A percentile compares a stretch with the other conserved stretches of the same genome.
These are phyloP conservation scores for Scophthalmus maximus DNA, from an alignment of 2,113 vertebrate species.

Conservation along the genomic window DNA sequence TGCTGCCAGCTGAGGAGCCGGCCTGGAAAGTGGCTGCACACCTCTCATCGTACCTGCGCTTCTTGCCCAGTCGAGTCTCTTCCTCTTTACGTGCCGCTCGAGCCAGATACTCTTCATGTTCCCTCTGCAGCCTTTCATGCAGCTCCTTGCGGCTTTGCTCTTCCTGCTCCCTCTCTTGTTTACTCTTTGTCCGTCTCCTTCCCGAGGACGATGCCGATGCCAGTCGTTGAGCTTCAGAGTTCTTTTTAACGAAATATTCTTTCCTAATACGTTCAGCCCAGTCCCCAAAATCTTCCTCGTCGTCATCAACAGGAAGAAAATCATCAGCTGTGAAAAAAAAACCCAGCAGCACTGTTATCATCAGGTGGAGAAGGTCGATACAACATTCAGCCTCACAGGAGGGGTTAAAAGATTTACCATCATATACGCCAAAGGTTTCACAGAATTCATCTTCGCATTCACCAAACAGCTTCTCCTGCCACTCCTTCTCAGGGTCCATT, in stretches of 20 bases:
- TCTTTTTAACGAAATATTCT: conserved; percentile 84
- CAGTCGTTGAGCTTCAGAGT: conserved; percentile 57
- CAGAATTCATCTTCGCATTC: conserved; percentile 89
- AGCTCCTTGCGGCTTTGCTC: conserved; percentile 60
- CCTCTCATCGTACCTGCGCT: conserved; percentile 75
- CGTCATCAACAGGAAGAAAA: conserved; percentile 73
- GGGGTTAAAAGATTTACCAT: conserved; percentile 76
- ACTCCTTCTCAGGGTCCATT: conserved; percentile 75
- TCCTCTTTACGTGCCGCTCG: conserved; percentile 79
- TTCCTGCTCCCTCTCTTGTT: conserved; percentile 57
- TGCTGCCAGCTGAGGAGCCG: conserved; percentile 7
- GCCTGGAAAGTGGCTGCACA: conserved; percentile 65
- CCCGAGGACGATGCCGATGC: conserved; percentile 28
- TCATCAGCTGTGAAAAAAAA: conserved; percentile 75
- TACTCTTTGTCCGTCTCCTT: conserved; percentile 50
- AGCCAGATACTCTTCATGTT: conserved; percentile 81
- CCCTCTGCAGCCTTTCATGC: conserved; percentile 68
- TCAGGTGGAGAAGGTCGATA: neutral
- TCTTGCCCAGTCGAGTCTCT: conserved; percentile 72
- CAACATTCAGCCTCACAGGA: neutral
- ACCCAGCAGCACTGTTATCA: conserved; percentile 1
- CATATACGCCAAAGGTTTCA: conserved; percentile 84
- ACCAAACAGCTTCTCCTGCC: conserved; percentile 86
- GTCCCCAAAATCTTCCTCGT: conserved; percentile 85
- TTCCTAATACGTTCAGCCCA: conserved; percentile 87